Evolutionary conservation across 2,797 vertebrate species (phyloP).

Genomic region (Aeoliscus strigatus): DNA sequence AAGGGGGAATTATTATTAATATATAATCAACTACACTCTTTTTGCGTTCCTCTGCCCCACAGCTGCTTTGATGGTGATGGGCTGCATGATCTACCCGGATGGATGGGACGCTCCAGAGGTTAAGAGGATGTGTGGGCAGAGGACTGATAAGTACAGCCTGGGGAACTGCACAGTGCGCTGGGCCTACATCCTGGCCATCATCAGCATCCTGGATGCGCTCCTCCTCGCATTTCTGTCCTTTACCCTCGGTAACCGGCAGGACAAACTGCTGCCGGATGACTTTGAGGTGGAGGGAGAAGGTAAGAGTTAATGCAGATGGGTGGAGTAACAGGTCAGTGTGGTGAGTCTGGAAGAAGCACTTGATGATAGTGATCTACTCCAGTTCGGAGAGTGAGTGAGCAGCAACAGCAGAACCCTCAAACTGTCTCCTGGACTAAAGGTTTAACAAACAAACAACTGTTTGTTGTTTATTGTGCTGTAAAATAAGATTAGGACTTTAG

Average conservation of each 20-base stretch:
- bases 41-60: no score
- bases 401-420: no score
- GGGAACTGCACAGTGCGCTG: conserved; percentile 96
- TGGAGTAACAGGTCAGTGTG: not conserved
- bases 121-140: conserved; percentile 90
- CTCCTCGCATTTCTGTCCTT: conserved; percentile 92
- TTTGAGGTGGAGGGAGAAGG: conserved; percentile 89
- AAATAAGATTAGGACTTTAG: no score
- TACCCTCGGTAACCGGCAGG: conserved; percentile 90
- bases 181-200: conserved; percentile 98
- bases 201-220: conserved; percentile 93
- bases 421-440: no score
- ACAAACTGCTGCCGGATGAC: conserved; percentile 91
- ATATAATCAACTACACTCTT: no score
- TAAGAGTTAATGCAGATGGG: conserved; percentile 32
- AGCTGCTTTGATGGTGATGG: conserved; percentile 92
- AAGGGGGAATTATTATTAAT: no score
- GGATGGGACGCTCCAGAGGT: conserved; percentile 95
- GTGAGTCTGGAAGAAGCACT: no score
- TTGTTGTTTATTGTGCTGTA: no score
- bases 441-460: no score
- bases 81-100: conserved; percentile 95
- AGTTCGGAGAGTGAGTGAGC: no score
- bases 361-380: no score
- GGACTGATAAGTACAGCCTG: conserved; percentile 92